A percentile compares a stretch with the other conserved stretches of the same genome.
phyloP scores from a whole-genome alignment of 2,113 vertebrate genomes.

The Pitta sordida region DNA sequence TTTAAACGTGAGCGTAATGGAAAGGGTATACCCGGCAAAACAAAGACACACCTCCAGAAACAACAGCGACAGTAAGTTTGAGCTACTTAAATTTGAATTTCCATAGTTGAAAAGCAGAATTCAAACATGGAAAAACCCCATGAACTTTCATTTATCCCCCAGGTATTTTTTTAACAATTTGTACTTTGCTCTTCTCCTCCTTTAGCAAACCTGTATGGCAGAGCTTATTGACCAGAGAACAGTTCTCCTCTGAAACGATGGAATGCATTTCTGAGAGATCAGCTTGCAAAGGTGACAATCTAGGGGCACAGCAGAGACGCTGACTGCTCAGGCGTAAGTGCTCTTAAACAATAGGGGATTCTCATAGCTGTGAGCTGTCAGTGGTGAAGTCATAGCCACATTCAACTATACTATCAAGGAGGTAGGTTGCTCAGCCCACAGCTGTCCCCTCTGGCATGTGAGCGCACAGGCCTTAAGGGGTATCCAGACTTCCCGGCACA shows the following conservation, averaged over 20 bases:
- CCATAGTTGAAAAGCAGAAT: not conserved
- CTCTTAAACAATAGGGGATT: not conserved
- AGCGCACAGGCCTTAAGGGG: not conserved
- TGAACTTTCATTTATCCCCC: not conserved
- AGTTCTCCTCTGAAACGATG: not conserved
- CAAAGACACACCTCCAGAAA: not conserved
- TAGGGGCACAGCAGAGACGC: not conserved
- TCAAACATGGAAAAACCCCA: not conserved
- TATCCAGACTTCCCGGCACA: not conserved
- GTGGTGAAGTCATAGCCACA: not conserved
- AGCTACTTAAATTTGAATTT: not conserved
- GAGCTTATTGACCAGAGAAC: not conserved
- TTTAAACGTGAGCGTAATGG: not conserved
- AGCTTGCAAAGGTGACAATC: constrained; percentile 9
- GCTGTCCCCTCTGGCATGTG: not conserved
- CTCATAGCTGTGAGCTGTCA: not conserved
- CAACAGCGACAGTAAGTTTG: not conserved
- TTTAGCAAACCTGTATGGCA: not conserved
- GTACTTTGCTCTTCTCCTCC: not conserved
- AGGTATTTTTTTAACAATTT: not conserved
- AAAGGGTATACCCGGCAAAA: not conserved
- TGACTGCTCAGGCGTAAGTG: not conserved
- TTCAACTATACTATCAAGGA: not conserved
- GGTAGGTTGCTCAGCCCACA: not conserved
- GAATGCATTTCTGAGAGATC: not conserved